Evolutionary conservation across 2,797 vertebrate genomes (phyloP).

Genomic region (Threskiornis aethiopicus): DNA sequence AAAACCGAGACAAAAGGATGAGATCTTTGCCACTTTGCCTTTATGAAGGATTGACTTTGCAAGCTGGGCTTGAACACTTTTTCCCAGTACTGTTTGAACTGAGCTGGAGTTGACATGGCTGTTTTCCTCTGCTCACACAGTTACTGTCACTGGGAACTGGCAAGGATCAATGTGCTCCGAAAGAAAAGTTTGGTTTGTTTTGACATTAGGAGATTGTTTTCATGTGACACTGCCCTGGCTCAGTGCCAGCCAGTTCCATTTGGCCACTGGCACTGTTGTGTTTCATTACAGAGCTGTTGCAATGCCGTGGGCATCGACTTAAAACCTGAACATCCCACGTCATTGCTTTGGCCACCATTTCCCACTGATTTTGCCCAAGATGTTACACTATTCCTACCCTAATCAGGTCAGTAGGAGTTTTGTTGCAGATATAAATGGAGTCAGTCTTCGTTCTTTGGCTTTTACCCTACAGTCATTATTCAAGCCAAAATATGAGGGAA

Average conservation of each 20-base stretch:
- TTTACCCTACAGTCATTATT: not conserved
- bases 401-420: not conserved
- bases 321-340: not conserved
- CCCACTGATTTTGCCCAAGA: not conserved
- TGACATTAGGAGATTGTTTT: not conserved
- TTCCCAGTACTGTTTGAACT: not conserved
- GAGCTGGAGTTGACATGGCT: not conserved
- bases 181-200: not conserved
- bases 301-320: rapidly evolving
- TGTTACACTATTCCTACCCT: not conserved
- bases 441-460: not conserved
- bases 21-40: not conserved
- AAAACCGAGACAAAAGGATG: not conserved
- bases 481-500: not conserved
- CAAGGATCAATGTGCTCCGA: not conserved
- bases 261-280: not conserved
- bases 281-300: not conserved
- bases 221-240: not conserved
- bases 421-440: not conserved
- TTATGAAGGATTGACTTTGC: not conserved
- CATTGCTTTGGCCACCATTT: not conserved
- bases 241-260: not conserved
- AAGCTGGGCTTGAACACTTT: not conserved
- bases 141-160: not conserved
- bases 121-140: not conserved